Evolutionary conservation across 2,888 invertebrate species (phyloP), one percentile per base, ranked within the genome.

Genomic region (Deilephila porcellus): DNA sequence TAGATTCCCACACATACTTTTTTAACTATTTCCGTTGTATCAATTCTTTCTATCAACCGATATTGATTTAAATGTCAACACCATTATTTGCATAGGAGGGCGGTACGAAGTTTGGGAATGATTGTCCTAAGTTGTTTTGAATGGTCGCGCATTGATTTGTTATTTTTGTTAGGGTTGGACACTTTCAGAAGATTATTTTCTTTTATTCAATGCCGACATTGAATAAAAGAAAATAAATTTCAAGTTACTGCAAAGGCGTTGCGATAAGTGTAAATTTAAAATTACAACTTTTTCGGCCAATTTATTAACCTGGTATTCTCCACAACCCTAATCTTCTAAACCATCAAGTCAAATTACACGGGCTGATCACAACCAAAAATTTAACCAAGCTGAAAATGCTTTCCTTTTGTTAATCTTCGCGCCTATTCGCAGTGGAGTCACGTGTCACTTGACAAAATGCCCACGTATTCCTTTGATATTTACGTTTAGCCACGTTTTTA

Each of bases 391-490:
- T 11, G 14, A 29, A 29, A 60, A 29, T 14, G 14, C 11, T 60
- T 25, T 14, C 8, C 14, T 32, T 19, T 7, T 19, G 19, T 17
- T 32, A 32, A 62, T 32, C 34, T n/a, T 19, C 62, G 19, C 62
- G 6, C 14, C 62, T 6, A 32, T 62, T 62, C 32, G 19, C 34
- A 64, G 20, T 64, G n/a, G 20, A 20, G 64, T 34, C 45, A 45
- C 20, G 45, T n/a, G n/a, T 20, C 20, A 8, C 20, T 64, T 14
- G 3, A 37, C 37, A 45, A 64, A 64, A 64, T 19, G 64, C 37
- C 20, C 64, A 45, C 64, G 64, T 64, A 64, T 64, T 45, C 64
- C 20, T 25, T 64, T 64, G 45, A 64, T 64, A 45, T 64, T 64
- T 64, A 64, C 64, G 45, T 64, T 64, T 62, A 62, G 62, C 29